Percentiles rank a stretch among this genome's conserved stretches.
Evolutionary conservation across 2,797 vertebrate genomes (phyloP).

Genomic region (Rhincodon typus): DNA sequence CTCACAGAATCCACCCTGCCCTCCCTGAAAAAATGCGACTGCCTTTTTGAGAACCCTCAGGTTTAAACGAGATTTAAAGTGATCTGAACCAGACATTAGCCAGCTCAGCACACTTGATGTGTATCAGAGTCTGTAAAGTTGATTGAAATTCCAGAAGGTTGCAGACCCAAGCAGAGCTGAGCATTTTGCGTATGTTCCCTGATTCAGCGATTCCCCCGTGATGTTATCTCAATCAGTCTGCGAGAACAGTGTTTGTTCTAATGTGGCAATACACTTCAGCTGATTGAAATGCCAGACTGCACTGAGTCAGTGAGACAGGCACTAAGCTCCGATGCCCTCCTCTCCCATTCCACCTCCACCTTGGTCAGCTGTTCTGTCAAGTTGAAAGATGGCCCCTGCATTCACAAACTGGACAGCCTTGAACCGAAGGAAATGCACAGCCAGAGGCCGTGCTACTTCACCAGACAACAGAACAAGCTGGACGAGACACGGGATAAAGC

Average conservation of each 20-base stretch:
- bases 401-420: background rate
- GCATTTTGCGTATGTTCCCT: background rate
- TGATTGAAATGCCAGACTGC: background rate
- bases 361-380: background rate
- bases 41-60: background rate
- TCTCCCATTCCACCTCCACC: background rate
- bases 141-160: background rate
- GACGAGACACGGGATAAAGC: background rate
- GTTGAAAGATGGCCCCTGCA: background rate
- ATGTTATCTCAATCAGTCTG: background rate
- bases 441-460: background rate
- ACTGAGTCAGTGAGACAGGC: background rate
- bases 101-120: background rate
- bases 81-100: background rate
- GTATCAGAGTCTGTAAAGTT: background rate
- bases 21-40: background rate
- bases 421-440: background rate
- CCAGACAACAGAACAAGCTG: background rate
- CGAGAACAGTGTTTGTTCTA: background rate
- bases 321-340: background rate
- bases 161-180: background rate
- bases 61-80: background rate
- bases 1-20: background rate
- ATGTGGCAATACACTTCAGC: background rate
- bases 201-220: background rate